Evolutionary conservation across 2,113 vertebrate genomes (phyloP).

Genomic region (Pelobates fuscus): DNA sequence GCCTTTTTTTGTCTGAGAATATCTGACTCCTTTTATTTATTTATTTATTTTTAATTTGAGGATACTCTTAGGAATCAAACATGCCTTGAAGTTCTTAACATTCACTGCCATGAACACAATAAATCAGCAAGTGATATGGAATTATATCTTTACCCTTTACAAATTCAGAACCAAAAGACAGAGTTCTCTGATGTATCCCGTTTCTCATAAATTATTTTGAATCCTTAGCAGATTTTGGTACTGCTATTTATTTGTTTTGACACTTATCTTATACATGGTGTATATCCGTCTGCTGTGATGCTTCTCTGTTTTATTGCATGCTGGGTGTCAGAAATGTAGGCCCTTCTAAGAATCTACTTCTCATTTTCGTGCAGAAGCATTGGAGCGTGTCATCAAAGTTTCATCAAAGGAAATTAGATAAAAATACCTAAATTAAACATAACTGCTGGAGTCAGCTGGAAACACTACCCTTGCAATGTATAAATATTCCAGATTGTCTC

Average conservation of each 20-base stretch:
- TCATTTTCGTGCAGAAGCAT: constrained; percentile 37
- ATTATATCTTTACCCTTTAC: background rate
- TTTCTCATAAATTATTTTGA: constrained; percentile 41
- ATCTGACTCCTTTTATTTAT: too few relatives aligned
- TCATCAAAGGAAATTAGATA: constrained; percentile 50
- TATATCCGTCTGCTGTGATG: constrained; percentile 9
- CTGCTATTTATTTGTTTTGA: constrained; percentile 36
- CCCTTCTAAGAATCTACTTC: constrained; percentile 39
- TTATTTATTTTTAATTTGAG: too few relatives aligned
- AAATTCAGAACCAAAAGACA: constrained; percentile 21
- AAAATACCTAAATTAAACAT: constrained; percentile 50
- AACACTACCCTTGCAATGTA: constrained; percentile 35
- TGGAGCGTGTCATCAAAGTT: constrained; percentile 46
- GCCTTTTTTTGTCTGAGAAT: too few relatives aligned
- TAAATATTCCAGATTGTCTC: constrained; percentile 43
- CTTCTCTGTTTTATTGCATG: background rate
- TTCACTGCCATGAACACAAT: constrained; percentile 4
- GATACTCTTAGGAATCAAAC: background rate
- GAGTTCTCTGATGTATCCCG: constrained; percentile 26
- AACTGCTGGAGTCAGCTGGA: constrained; percentile 46
- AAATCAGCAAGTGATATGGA: constrained; percentile 40
- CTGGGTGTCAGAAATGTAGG: constrained; percentile 29
- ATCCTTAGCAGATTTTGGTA: background rate
- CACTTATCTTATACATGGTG: constrained; percentile 15
- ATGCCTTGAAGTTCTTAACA: constrained; percentile 6